Evolutionary conservation across 2,113 vertebrate genomes (phyloP).

Genomic region (Phycodurus eques): DNA sequence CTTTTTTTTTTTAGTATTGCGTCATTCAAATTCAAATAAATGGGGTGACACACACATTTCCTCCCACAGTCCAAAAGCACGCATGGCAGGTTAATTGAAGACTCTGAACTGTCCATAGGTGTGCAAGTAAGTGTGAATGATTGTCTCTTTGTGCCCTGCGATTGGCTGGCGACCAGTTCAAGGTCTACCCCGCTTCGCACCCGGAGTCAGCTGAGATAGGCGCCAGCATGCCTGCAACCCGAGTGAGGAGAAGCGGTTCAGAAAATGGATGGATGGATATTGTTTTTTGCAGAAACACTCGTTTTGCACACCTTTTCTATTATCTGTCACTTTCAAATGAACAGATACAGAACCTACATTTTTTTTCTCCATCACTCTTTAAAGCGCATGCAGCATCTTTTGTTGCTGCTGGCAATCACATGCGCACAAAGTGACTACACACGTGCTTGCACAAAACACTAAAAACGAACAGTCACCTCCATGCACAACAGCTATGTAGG

Average conservation of each 20-base stretch:
- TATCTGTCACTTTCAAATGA: conserved; percentile 9
- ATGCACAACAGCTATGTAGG: conserved; percentile 42
- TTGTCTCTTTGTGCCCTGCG: too few relatives aligned
- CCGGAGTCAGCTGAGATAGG: too few relatives aligned
- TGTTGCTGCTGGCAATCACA: not conserved
- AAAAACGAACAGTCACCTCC: not conserved
- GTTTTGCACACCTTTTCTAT: not conserved
- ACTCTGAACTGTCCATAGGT: too few relatives aligned
- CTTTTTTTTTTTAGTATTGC: not conserved
- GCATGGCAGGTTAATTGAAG: too few relatives aligned
- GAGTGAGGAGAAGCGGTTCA: too few relatives aligned
- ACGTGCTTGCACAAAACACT: not conserved
- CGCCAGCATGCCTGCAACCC: too few relatives aligned
- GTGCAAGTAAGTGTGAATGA: too few relatives aligned
- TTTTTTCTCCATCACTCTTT: not conserved
- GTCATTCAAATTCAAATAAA: not conserved
- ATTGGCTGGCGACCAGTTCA: too few relatives aligned
- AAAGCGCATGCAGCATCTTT: conserved; percentile 18
- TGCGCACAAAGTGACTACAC: not conserved
- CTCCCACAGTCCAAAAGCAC: too few relatives aligned
- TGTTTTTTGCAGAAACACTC: not conserved
- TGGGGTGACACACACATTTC: too few relatives aligned
- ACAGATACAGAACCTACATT: conserved; percentile 14
- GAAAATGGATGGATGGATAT: too few relatives aligned
- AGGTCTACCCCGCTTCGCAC: too few relatives aligned